A percentile compares a stretch with the other conserved stretches of the same genome.
phyloP scores from a whole-genome alignment of 1,140 invertebrate genomes.

The Medauroidea extradentata region DNA sequence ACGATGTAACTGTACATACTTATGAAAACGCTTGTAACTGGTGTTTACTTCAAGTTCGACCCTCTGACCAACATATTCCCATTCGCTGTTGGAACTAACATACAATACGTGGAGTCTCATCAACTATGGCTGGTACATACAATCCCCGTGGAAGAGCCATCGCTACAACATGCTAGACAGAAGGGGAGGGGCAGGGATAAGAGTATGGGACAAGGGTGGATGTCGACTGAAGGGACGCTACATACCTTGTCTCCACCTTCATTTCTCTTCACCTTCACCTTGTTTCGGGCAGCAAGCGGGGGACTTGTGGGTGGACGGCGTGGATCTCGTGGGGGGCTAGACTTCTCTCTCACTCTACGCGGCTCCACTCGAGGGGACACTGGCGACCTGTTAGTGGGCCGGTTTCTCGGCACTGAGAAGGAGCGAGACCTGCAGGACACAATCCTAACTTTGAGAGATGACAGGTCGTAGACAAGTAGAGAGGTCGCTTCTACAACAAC shows the following conservation, averaged over 20 bases:
- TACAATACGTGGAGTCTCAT: not conserved
- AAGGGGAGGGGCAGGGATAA: not conserved
- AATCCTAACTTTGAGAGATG: too few relatives aligned
- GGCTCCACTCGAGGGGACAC: slow-evolving; percentile 23
- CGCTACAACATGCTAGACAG: not conserved
- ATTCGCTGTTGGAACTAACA: too few relatives aligned
- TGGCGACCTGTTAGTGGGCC: slow-evolving; percentile 4
- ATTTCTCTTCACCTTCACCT: slow-evolving; percentile 25
- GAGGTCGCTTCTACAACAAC: too few relatives aligned
- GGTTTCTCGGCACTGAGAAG: slow-evolving; percentile 42
- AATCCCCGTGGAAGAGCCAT: not conserved
- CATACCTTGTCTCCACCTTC: slow-evolving; percentile 26
- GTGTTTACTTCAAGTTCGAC: too few relatives aligned
- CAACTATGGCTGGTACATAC: not conserved
- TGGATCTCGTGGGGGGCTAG: slow-evolving; percentile 31
- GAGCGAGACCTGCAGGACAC: slow-evolving; percentile 48
- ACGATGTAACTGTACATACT: too few relatives aligned
- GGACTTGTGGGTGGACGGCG: slow-evolving; percentile 30
- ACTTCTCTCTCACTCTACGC: slow-evolving; percentile 1
- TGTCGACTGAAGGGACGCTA: not conserved
- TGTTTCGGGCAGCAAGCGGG: slow-evolving; percentile 39
- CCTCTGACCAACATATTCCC: too few relatives aligned
- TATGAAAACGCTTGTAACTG: too few relatives aligned
- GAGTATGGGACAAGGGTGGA: not conserved
- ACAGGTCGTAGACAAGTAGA: too few relatives aligned